Conservation (phyloP, 1,140 invertebrate genomes). For the Ericerus pela region DNA sequence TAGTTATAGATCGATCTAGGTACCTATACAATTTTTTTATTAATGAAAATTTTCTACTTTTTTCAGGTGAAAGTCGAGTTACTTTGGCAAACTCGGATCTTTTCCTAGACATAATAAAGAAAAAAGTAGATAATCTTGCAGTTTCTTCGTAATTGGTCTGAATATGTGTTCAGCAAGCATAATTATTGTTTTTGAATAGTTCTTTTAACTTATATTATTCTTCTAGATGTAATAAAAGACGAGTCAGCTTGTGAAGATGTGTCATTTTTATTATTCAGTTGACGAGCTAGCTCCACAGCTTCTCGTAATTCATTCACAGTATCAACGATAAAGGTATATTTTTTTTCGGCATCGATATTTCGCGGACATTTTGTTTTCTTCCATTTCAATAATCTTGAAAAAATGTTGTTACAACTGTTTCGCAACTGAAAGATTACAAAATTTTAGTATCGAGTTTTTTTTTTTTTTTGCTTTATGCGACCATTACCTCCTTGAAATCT, state of each 20-base stretch:
- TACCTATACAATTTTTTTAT: too few species aligned
- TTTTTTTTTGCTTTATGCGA: too few species aligned
- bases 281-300: background rate
- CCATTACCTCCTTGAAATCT: too few species aligned
- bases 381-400: background rate
- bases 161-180: background rate
- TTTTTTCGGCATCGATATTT: background rate
- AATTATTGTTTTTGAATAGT: background rate
- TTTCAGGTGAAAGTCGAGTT: constrained; percentile 1
- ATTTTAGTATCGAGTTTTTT: too few species aligned
- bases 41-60: background rate
- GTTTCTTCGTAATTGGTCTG: background rate
- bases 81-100: background rate
- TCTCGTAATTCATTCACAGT: background rate
- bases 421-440: background rate
- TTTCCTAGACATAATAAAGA: background rate
- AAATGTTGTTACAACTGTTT: background rate
- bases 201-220: background rate
- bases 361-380: background rate
- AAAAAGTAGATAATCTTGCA: background rate
- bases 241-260: background rate
- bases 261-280: background rate
- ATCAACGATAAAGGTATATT: background rate
- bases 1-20: too few species aligned
- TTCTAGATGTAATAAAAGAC: background rate